Base-by-base conservation (phyloP, 2,797 vertebrate genomes). In the Lacerta viridis region DNA sequence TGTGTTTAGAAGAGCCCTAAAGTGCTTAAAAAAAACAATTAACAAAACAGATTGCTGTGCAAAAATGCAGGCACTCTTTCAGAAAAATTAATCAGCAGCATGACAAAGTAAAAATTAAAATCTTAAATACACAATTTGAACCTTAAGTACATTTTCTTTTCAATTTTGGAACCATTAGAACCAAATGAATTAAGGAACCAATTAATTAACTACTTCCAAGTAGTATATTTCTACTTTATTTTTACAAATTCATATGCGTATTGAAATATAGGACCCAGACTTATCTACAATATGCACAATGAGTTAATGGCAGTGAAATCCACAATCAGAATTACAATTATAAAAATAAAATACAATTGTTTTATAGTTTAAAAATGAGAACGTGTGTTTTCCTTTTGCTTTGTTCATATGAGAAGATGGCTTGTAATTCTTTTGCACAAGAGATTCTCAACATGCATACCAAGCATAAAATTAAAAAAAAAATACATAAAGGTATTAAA, bases 201-300 rank as follows among this genome's bases (percentile, higher is more conserved):
- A 93, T 91, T 91, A 84, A 91, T 76, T 80, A 93, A 90, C 84
- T 29, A 2, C 78, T 83, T 82, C 83, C 84, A 89, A 89, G 71
- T 55, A 86, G 72, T 4, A 84, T 90, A 92, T 92, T 93, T 92
- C 89, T 94, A 33, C 41, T 92, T 93, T 88, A 93, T 85, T 92
- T 84, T 64, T 93, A 93, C 87, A 88, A 95, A 94, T 86, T 94
- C 82, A 93, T 27, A 33, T 81, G 91, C 89, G 82, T 84, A 90
- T 94, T 95, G 96, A 97, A 96, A 96, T 95, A 92, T 89, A 18
- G 90, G 96, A 96, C 96, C 92, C 87, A 90, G 64, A 69, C 71
- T 87, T 91, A 93, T 91, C 90, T 87, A 91, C 87, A 90, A 83
- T 86, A 96, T 92, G 89, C 88, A 92, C 81, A 93, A 84, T 79